These are phyloP conservation scores for Cyanoliseus patagonus DNA, from an alignment of 2,113 vertebrate species.

Conservation along the genomic window DNA sequence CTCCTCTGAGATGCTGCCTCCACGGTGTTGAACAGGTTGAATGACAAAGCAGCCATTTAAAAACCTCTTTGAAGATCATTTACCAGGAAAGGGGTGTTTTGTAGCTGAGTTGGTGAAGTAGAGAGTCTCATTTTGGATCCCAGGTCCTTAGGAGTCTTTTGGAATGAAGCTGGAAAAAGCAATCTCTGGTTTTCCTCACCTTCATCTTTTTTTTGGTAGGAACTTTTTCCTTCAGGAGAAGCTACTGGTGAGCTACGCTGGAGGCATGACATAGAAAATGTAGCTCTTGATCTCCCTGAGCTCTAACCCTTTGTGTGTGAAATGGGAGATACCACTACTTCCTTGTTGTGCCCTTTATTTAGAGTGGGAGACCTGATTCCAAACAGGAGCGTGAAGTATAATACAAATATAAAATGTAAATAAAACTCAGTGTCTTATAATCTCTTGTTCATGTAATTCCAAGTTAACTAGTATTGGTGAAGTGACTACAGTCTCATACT, in stretches of 20 bases:
- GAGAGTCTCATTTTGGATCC: background rate
- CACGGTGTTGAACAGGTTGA: background rate
- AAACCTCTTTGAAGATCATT: conserved; percentile 16
- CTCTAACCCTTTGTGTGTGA: background rate
- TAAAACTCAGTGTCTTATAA: background rate
- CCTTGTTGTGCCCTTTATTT: background rate
- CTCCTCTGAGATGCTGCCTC: conserved; percentile 39
- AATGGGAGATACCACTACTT: background rate
- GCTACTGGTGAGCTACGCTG: background rate
- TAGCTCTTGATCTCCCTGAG: background rate
- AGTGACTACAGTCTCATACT: background rate
- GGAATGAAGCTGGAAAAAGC: background rate
- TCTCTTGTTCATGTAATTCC: background rate
- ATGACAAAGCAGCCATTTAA: conserved; percentile 42
- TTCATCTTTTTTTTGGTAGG: background rate
- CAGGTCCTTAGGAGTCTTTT: background rate
- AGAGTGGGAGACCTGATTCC: background rate
- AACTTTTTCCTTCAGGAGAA: background rate
- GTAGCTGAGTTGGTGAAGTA: background rate
- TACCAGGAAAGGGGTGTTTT: conserved; percentile 4
- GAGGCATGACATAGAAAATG: background rate
- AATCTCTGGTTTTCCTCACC: background rate
- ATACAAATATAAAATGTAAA: background rate
- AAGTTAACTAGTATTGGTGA: background rate
- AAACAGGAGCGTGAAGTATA: background rate